phyloP scores from a whole-genome alignment of 2,797 vertebrate species.

The Etheostoma nigrum region DNA sequence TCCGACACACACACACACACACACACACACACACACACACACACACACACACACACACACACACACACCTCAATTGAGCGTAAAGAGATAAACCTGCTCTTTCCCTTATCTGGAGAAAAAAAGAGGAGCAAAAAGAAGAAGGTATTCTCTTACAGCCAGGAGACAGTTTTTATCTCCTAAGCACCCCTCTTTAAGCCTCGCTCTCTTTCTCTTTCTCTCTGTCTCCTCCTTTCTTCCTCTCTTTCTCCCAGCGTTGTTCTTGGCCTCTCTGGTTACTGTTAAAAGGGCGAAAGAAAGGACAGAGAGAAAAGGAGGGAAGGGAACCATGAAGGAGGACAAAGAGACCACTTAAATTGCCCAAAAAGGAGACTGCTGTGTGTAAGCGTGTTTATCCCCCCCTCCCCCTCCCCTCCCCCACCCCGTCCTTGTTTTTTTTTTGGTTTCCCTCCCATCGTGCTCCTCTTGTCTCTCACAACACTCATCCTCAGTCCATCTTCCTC shows the following conservation, averaged over 20 bases:
- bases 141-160: constrained; percentile 79
- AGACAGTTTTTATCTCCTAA: constrained; percentile 80
- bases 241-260: constrained; percentile 64
- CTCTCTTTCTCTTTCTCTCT: constrained; percentile 24
- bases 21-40: constrained; percentile 8
- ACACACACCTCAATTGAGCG: constrained; percentile 64
- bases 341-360: constrained; percentile 74
- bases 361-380: constrained; percentile 65
- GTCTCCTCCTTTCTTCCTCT: constrained; percentile 35
- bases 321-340: constrained; percentile 73
- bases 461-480: constrained; percentile 36
- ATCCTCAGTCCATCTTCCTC: constrained; percentile 35
- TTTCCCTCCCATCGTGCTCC: constrained; percentile 14
- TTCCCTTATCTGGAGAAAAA: constrained; percentile 65
- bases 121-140: constrained; percentile 59
- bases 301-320: constrained; percentile 65
- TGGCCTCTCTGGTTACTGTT: constrained; percentile 78
- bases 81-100: constrained; percentile 72
- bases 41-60: constrained; percentile 44
- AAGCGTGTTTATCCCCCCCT: constrained; percentile 57
- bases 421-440: background rate
- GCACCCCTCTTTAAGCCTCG: constrained; percentile 60
- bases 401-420: background rate
- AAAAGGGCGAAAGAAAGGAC: constrained; percentile 76
- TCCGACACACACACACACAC: constrained; percentile 9